Percentiles rank a stretch among this genome's conserved stretches.
phyloP scores from a whole-genome alignment of 2,888 invertebrate species.

The Volucella bombylans region DNA sequence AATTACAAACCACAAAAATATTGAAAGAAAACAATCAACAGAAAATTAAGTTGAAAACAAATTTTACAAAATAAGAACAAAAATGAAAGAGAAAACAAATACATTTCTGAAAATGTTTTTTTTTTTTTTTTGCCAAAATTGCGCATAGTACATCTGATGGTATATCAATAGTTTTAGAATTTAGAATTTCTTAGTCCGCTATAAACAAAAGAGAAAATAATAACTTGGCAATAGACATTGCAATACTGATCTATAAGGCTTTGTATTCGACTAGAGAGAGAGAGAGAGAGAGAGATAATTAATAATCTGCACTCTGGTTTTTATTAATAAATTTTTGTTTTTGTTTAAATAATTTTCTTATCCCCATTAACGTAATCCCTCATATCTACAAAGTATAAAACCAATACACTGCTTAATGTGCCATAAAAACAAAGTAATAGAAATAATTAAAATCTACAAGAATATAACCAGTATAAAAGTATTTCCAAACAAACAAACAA shows the following conservation, averaged over 20 bases:
- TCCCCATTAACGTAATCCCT: constrained; percentile 31
- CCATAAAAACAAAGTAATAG: constrained; percentile 55
- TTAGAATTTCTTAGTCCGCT: constrained; percentile 62
- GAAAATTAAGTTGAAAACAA: constrained; percentile 47
- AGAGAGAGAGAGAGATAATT: too few relatives aligned
- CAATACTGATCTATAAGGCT: constrained; percentile 41
- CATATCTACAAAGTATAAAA: constrained; percentile 67
- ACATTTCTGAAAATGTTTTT: background rate
- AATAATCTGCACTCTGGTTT: constrained; percentile 63
- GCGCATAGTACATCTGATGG: constrained; percentile 53
- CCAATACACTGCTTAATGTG: constrained; percentile 70
- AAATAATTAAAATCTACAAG: background rate
- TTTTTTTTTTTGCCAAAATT: constrained; percentile 21
- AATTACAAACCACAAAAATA: constrained; percentile 9
- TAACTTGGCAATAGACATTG: constrained; percentile 47
- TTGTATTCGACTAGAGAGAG: constrained; percentile 66
- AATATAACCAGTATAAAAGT: constrained; percentile 19
- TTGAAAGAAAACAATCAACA: constrained; percentile 11
- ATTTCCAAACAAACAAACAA: constrained; percentile 29
- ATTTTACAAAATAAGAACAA: constrained; percentile 36
- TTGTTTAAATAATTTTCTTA: constrained; percentile 17
- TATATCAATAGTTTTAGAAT: constrained; percentile 64
- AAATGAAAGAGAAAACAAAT: constrained; percentile 30
- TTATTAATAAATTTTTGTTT: constrained; percentile 22
- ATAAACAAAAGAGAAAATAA: constrained; percentile 17